A percentile compares a stretch with the other conserved stretches of the same genome.
phyloP scores from a whole-genome alignment of 37 sponge, comb jelly and placozoan genomes.

The Geodia barretti region DNA sequence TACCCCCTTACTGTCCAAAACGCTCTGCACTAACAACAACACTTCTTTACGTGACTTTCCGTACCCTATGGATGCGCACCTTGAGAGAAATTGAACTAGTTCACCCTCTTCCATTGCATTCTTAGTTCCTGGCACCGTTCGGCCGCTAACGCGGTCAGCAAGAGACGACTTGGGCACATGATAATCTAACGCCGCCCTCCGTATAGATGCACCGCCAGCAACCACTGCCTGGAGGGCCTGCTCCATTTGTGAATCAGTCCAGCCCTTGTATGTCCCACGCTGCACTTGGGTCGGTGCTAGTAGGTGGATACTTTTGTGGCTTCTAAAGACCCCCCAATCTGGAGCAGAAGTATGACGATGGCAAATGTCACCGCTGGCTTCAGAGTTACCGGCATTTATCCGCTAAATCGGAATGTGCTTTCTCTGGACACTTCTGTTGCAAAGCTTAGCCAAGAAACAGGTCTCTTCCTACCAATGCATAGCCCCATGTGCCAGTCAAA shows the following conservation, averaged over 20 bases:
- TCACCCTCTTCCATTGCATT: conserved; percentile 20
- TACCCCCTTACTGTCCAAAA: conserved; percentile 1
- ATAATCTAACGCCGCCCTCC: conserved; percentile 13
- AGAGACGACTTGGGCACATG: conserved; percentile 10
- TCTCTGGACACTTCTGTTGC: too few species aligned
- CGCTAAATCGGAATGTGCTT: neutral
- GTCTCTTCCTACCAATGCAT: too few species aligned
- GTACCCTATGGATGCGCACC: conserved; percentile 23
- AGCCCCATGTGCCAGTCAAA: too few species aligned
- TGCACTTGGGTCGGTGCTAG: too few species aligned
- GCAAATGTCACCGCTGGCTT: neutral
- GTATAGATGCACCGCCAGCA: neutral
- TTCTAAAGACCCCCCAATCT: too few species aligned
- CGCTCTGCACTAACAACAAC: neutral
- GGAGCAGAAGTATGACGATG: neutral
- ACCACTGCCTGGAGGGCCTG: neutral
- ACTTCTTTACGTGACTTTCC: conserved; percentile 19
- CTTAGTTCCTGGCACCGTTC: neutral
- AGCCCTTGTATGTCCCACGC: neutral
- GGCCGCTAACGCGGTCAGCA: conserved; percentile 12
- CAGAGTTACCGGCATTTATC: neutral
- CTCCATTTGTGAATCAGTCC: neutral
- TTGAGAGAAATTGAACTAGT: neutral
- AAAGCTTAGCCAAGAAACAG: too few species aligned
- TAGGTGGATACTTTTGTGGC: too few species aligned